These are phyloP conservation scores for Chironomus tepperi DNA, from an alignment of 1,140 invertebrate genomes.

Conservation along the genomic window DNA sequence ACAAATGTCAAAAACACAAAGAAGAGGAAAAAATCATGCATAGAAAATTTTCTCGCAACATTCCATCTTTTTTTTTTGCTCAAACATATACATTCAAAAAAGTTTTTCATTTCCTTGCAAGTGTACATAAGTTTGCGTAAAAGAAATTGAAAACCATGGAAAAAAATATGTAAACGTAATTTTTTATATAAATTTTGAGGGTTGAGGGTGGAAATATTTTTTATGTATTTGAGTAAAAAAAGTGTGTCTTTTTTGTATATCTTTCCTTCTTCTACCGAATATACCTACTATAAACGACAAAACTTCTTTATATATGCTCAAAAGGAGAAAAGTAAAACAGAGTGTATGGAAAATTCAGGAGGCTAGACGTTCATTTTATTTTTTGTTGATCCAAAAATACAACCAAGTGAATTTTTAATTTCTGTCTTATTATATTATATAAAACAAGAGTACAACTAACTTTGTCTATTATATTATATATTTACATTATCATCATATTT, in stretches of 20 bases:
- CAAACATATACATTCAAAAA: constrained; percentile 8
- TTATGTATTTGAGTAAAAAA: neutral
- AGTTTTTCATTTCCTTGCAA: neutral
- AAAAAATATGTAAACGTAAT: constrained; percentile 16
- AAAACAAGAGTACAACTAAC: too few species aligned
- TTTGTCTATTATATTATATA: too few species aligned
- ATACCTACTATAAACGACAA: neutral
- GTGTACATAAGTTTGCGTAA: constrained; percentile 4
- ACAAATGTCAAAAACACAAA: too few species aligned
- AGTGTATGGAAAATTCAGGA: constrained; percentile 5
- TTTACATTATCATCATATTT: too few species aligned
- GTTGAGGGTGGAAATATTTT: neutral
- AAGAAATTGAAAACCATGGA: constrained; percentile 13
- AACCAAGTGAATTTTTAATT: too few species aligned
- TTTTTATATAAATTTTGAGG: neutral
- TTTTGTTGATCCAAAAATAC: too few species aligned
- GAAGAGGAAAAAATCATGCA: too few species aligned
- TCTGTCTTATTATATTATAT: too few species aligned
- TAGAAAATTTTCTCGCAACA: too few species aligned
- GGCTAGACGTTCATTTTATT: neutral
- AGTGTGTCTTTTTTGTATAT: constrained; percentile 19
- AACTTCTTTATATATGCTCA: neutral
- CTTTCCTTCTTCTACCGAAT: neutral
- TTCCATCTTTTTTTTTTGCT: neutral
- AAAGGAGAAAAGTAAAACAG: neutral